Base-by-base conservation (phyloP, 2,888 invertebrate genomes). In the Gastracanthus pulcherrimus region DNA sequence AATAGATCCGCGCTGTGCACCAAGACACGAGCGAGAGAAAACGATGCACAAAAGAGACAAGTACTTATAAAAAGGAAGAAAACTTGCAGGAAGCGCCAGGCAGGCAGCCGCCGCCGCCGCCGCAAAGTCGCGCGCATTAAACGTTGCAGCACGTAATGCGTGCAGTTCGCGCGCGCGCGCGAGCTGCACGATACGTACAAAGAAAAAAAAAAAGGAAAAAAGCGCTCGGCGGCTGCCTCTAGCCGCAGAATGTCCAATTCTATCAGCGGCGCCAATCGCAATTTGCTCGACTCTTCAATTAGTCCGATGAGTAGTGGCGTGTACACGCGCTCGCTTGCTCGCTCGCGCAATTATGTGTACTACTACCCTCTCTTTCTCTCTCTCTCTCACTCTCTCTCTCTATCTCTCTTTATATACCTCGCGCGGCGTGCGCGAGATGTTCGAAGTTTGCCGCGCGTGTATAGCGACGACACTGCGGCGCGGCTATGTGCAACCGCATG, bases 221-320 rank as follows among this genome's bases (percentile, higher is more conserved):
- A n/a, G n/a, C n/a, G n/a, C 6, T 31, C 60, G 31, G 13, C 36
- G 62, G n/a, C n/a, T n/a, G n/a, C n/a, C n/a, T n/a, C n/a, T n/a
- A n/a, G n/a, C n/a, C 62, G 62, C 41, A 26, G 26, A 71, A 69
- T 26, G 75, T 75, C 69, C 48, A 70, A 80, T 81, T 81, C 66
- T 81, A 77, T 81, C 74, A 67, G 51, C 81, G 72, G 81, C 81
- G 72, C 71, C 81, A 81, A 81, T 81, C 74, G 77, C 77, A 74
- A 81, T 76, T 77, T 74, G 41, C 77, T 38, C 69, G 72, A 81
- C 36, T 76, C 76, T 76, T 81, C 81, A 81, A 81, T 81, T 81
- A 81, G 70, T 16, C 41, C 74, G 67, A 79, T 60, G 74, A 79
- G 79, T 74, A 45, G 72, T 76, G 64, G 72, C 26, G 51, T 38